Conservation (phyloP, 2,888 invertebrate species). For the Andrena fulva region DNA sequence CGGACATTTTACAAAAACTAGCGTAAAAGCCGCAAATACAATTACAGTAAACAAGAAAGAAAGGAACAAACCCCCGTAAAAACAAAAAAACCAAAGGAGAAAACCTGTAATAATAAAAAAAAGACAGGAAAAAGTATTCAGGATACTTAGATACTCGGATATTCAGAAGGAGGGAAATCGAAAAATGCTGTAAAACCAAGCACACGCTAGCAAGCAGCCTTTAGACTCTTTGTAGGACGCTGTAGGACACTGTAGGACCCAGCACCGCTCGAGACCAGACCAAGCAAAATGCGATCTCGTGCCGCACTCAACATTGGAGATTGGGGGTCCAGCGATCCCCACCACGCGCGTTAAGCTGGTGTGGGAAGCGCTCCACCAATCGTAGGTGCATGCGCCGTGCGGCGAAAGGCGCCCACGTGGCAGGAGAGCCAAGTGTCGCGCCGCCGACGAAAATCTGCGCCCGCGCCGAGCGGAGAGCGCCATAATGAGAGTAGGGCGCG, state of each 20-base stretch:
- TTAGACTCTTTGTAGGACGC: too few relatives aligned
- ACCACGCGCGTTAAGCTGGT: constrained; percentile 2
- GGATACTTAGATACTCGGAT: not conserved
- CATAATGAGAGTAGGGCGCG: too few relatives aligned
- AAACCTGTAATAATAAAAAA: not conserved
- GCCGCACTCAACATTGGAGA: too few relatives aligned
- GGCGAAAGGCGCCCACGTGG: too few relatives aligned
- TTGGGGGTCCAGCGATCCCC: not conserved
- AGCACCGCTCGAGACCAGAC: too few relatives aligned
- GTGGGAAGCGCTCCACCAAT: constrained; percentile 5
- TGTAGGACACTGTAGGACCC: too few relatives aligned
- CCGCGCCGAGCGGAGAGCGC: too few relatives aligned
- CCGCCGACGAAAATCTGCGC: too few relatives aligned
- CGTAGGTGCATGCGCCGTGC: not conserved
- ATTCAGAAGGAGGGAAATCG: not conserved
- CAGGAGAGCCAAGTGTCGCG: too few relatives aligned
- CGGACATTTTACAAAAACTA: not conserved
- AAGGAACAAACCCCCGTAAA: not conserved
- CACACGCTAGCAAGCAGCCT: not conserved
- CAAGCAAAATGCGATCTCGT: too few relatives aligned
- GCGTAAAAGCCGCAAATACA: not conserved
- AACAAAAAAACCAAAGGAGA: not conserved
- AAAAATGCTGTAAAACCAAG: not conserved
- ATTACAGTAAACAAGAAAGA: not conserved
- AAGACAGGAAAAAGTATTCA: constrained; percentile 1